phyloP scores from a whole-genome alignment of 2,113 vertebrate species.

The Neodontobutis hainanensis region DNA sequence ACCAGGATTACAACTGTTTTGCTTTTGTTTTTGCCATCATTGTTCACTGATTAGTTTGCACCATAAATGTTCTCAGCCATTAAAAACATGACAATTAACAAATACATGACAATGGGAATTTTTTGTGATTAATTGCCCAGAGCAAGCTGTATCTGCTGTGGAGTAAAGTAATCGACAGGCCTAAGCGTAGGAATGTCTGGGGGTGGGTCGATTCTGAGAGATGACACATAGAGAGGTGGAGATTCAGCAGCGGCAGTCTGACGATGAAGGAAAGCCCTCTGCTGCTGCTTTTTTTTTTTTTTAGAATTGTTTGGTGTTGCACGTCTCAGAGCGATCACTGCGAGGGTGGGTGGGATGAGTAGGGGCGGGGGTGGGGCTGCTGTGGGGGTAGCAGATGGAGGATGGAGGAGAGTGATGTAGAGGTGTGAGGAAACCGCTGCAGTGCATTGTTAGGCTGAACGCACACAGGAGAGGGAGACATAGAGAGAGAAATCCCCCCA shows the following conservation, averaged over 20 bases:
- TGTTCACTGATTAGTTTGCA: no score
- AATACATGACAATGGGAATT: no score
- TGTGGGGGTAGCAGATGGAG: neutral
- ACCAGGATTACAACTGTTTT: neutral
- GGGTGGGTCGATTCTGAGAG: conserved; percentile 53
- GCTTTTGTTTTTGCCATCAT: neutral
- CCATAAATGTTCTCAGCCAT: neutral
- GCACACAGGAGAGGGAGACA: conserved; percentile 68
- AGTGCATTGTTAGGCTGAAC: conserved; percentile 73
- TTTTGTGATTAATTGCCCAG: neutral
- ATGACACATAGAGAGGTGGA: conserved; percentile 53
- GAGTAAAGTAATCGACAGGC: neutral
- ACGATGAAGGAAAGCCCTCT: conserved; percentile 60
- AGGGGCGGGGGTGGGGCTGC: conserved; percentile 8
- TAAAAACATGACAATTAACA: neutral
- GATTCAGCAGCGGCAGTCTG: conserved; percentile 34
- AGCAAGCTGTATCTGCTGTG: neutral
- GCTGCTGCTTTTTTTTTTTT: conserved; percentile 18
- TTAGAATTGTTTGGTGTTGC: conserved; percentile 39
- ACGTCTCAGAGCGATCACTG: conserved; percentile 31
- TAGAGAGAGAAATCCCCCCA: conserved; percentile 70
- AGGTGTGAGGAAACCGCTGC: conserved; percentile 71
- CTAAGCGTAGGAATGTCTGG: conserved; percentile 37
- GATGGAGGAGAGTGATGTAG: conserved; percentile 34
- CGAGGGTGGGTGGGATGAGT: neutral